Evolutionary conservation across 2,888 invertebrate genomes (phyloP), one percentile per base, ranked within the genome.

Genomic region (Schizotus pectinicornis): DNA sequence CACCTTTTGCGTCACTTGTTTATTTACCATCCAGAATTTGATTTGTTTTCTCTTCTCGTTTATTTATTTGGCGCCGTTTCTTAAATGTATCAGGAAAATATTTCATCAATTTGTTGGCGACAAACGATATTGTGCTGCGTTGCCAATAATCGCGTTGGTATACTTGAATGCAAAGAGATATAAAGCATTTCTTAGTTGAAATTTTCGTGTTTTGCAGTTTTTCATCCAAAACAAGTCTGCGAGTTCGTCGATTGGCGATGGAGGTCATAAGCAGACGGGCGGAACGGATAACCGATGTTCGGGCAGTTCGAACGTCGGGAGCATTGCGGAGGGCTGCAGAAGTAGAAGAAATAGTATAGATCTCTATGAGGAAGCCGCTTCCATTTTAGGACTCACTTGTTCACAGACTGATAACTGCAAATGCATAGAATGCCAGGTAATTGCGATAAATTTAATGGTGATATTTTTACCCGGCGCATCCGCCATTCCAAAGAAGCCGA

Each of bases 361-460:
- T 53, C 67, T 79, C 6, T 79, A 79, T 66, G 75, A 78, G 58
- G 79, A 79, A 64, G 79, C 79, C 2, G 78, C 79, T 30, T 70
- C 78, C 9, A 79, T 79, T 55, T 69, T 79, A 58, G 78, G 79
- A 49, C 68, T 79, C 39, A 78, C 76, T 31, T 79, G 79, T 61
- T 72, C 77, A 47, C 76, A 78, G 67, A 79, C 79, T 41, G 77
- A 79, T 63, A 75, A 77, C 64, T 79, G 79, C 69, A 77, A 76
- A 65, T 79, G 79, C 65, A 72, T 79, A 73, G 79, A 79, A 64
- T 79, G 79, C 68, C 79, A 79, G 77, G 79, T 79, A 65, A 59
- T 62, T 22, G 11, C n/a, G 7, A 36, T 53, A 12, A 46, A 30
- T 34, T 14, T 34, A 33, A 31, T 32, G 34, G 34, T 30, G 22